Evolutionary conservation across 2,113 vertebrate genomes (phyloP).

Genomic region (Stigmatopora nigra): DNA sequence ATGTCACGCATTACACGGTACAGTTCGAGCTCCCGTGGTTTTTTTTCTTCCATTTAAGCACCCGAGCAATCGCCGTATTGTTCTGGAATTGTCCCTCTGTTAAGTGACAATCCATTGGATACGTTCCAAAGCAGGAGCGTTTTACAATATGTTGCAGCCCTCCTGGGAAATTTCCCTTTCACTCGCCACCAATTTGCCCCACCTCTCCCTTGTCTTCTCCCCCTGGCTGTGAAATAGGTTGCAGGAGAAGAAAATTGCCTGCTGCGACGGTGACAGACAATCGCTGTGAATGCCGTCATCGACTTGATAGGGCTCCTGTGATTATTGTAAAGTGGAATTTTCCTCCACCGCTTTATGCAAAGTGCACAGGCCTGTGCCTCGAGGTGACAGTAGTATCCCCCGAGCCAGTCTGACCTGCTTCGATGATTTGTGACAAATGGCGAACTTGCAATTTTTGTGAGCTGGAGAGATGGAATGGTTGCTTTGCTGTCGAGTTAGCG

Average conservation of each 20-base stretch:
- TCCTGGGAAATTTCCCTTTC: slow-evolving; percentile 57
- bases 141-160: slow-evolving; percentile 47
- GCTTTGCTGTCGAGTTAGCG: slow-evolving; percentile 17
- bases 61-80: slow-evolving; percentile 29
- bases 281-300: slow-evolving; percentile 53
- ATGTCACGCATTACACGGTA: neutral
- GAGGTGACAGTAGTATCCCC: slow-evolving; percentile 13
- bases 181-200: slow-evolving; percentile 42
- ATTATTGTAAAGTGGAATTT: slow-evolving; percentile 49
- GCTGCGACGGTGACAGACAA: slow-evolving; percentile 33
- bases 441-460: slow-evolving; percentile 24
- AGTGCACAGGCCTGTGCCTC: slow-evolving; percentile 21
- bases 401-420: neutral
- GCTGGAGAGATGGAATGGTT: slow-evolving; percentile 10
- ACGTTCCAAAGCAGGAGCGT: slow-evolving; percentile 41
- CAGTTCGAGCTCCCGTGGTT: neutral
- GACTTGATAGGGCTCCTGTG: slow-evolving; percentile 55
- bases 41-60: slow-evolving; percentile 29
- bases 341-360: slow-evolving; percentile 21
- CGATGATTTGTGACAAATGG: slow-evolving; percentile 26
- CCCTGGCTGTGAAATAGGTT: slow-evolving; percentile 41
- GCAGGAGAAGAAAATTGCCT: slow-evolving; percentile 48
- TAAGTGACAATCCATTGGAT: slow-evolving; percentile 43
- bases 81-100: slow-evolving; percentile 20
- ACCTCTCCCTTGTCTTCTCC: slow-evolving; percentile 17